Base-by-base conservation (phyloP, 2,888 invertebrate species). In the Platypus cylindrus region DNA sequence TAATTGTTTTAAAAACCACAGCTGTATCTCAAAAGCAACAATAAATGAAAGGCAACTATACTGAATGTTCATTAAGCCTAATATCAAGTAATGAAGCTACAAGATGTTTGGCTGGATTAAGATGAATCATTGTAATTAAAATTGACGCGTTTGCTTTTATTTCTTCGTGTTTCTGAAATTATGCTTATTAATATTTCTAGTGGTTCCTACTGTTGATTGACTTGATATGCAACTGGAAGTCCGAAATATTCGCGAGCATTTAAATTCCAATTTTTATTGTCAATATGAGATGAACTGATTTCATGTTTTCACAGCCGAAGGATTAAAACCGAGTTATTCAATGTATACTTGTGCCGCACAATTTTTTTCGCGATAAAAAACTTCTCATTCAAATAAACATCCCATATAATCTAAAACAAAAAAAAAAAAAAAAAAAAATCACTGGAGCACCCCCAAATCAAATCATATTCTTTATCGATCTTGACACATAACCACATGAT, bases 1-100 rank as follows among this genome's bases (percentile, higher is more conserved):
- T 59, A 60, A 60, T 60, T 60, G 60, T 58, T 58, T n/a, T 54
- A 61, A 61, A 59, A 61, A 60, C 57, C 58, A 50, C 61, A 61
- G 60, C 61, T 61, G 61, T 54, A 52, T 55, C 36, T 35, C 54
- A 56, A 55, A 58, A 58, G 56, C 56, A 58, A 55, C 52, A 52
- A 60, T 54, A 57, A 56, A 58, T 54, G 56, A 51, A 53, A 49
- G 46, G 53, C 53, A 48, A 55, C 55, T 55, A 57, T 45, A 42
- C 46, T 42, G 43, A 44, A 46, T 41, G 31, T n/a, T 27, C 13
- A 29, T 29, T 30, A 30, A 24, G 15, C 24, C 25, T 32, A 27
- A 26, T 28, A 32, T 35, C 31, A 35, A 38, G 25, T 31, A 35
- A 35, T 35, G 34, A 35, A 35, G 35, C 38, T 38, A 34, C 34